Conservation (phyloP, 2,797 vertebrate species). For the Bradypodion ventrale region DNA sequence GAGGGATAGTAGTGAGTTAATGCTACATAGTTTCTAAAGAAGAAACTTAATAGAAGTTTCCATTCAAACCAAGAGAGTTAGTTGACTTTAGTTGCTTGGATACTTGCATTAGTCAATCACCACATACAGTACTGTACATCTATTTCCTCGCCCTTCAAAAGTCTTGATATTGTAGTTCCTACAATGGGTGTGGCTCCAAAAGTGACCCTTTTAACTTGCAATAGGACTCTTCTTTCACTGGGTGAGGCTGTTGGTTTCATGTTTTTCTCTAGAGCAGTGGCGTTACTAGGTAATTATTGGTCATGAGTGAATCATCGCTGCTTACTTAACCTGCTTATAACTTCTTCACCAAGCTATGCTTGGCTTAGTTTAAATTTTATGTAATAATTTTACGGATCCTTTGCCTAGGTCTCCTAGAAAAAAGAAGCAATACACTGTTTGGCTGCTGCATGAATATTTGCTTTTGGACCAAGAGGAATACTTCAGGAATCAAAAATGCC, state of each 20-base stretch:
- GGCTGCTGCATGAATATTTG: conserved; percentile 46
- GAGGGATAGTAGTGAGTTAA: not conserved
- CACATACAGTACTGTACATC: no score
- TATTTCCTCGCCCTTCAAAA: not conserved
- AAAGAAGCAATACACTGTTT: conserved; percentile 9
- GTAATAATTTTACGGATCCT: not conserved
- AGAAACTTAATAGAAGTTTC: not conserved
- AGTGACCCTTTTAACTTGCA: conserved; percentile 45
- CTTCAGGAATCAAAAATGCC: conserved; percentile 73
- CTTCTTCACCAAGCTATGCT: not conserved
- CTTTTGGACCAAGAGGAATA: conserved; percentile 39
- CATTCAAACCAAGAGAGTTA: not conserved
- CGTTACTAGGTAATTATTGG: conserved; percentile 43
- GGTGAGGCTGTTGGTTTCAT: conserved; percentile 43
- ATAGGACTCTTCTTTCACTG: conserved; percentile 30
- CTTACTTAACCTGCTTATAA: conserved; percentile 51
- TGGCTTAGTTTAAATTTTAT: not conserved
- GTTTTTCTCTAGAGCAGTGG: conserved; percentile 22
- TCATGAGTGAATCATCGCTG: conserved; percentile 64
- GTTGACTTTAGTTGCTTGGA: conserved; percentile 5
- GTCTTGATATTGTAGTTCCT: conserved; percentile 29
- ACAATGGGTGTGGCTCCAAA: conserved; percentile 45
- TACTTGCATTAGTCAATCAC: not conserved
- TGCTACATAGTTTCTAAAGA: not conserved
- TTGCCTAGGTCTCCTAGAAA: conserved; percentile 3